Conservation (phyloP, 2,113 vertebrate genomes). For the Chaetops frenatus region DNA sequence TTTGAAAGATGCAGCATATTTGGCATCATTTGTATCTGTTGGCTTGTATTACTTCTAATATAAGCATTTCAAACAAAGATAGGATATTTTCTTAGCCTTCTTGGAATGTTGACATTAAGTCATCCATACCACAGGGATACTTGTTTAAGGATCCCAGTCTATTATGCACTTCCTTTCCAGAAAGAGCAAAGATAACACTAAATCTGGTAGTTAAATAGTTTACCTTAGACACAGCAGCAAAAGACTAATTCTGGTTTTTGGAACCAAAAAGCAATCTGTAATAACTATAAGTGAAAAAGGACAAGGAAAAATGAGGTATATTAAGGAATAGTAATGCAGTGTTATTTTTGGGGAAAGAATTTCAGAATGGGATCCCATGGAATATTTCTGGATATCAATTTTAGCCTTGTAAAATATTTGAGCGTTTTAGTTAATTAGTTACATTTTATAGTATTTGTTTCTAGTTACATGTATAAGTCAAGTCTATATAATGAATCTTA, state of each 20-base stretch:
- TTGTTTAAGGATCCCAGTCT: background rate
- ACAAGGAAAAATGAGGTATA: background rate
- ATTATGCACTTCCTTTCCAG: background rate
- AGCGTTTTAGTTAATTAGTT: background rate
- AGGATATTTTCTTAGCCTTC: background rate
- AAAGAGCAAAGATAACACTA: background rate
- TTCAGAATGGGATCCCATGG: background rate
- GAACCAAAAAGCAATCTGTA: background rate
- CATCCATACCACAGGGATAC: background rate
- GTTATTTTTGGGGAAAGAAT: background rate
- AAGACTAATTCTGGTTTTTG: background rate
- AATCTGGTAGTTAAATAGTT: background rate
- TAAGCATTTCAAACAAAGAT: background rate
- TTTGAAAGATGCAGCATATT: background rate
- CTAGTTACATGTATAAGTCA: background rate
- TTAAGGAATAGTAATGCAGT: background rate
- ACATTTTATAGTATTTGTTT: background rate
- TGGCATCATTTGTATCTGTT: background rate
- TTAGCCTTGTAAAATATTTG: background rate
- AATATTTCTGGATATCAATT: background rate
- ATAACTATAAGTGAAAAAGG: background rate
- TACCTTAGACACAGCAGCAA: background rate
- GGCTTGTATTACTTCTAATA: background rate
- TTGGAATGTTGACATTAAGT: background rate
- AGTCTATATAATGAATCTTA: background rate